Base-by-base conservation (phyloP, 1,140 invertebrate species). In the Lerema accius region DNA sequence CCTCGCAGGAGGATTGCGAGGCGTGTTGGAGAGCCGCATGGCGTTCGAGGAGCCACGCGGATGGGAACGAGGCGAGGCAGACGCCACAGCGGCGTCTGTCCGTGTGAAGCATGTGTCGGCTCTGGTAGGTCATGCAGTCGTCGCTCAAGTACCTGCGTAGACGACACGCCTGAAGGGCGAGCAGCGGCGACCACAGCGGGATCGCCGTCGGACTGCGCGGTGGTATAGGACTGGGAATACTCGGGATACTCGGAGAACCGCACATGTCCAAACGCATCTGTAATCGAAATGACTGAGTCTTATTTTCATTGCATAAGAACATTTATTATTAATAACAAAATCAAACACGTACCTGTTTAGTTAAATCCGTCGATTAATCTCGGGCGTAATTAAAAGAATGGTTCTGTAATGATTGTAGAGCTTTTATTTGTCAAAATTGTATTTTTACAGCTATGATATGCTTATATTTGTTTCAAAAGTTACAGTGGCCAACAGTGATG, bases 361-460 rank as follows among this genome's bases (percentile, higher is more conserved):
- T 23, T 39, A 5, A 39, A 28, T 46, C 6, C 13, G 15, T 37
- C 9, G 10, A 45, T 39, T 5, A 14, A 11, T 45, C 16, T 48
- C 17, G 14, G 42, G 50, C 17, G 15, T 39, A 67, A 84, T 80
- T 80, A 67, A 86, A 86, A 83, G 50, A 80, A 71, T 69, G 69
- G 60, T 77, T 78, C 65, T 80, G 81, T 86, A 88, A 90, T 91
- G 90, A 92, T 92, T 93, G 90, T 92, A 93, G 91, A 93, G 89
- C 90, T 92, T 93, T 93, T 93, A 93, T 93, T 93, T 93, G 92
- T 93, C 92, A 93, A 94, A 93, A 93, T 92, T 92, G 92, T 92
- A 90, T 91, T 92, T 92, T 95, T 95, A 95, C 94, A 95, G 94
- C 94, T 95, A 95, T 95, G 94, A 95, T 95, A 95, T 95, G 94